Evolutionary conservation across 2,113 vertebrate species (phyloP).

Genomic region (Zosterops lateralis): DNA sequence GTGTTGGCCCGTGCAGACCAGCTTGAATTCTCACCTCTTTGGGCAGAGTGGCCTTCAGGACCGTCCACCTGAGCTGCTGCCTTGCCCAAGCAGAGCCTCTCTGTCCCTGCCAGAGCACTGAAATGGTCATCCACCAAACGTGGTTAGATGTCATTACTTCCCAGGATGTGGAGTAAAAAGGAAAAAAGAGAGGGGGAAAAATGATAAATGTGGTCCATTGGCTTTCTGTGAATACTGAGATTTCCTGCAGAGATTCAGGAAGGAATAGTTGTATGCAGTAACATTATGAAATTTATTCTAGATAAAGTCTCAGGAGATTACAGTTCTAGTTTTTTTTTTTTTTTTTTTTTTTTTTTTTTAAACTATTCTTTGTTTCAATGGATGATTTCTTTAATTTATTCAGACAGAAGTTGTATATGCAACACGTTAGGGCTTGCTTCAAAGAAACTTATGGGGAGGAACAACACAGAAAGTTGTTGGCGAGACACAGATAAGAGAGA

Average conservation of each 20-base stretch:
- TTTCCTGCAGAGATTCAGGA: neutral
- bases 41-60: neutral
- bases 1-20: accelerated
- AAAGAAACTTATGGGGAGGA: neutral
- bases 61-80: accelerated
- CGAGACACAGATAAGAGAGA: neutral
- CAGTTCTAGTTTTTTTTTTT: neutral
- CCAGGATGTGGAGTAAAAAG: accelerated
- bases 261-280: neutral
- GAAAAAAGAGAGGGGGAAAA: accelerated
- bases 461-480: neutral
- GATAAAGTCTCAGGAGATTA: neutral
- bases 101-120: neutral
- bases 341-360: neutral
- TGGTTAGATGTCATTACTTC: neutral
- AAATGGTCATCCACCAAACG: accelerated
- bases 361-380: neutral
- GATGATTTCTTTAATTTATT: neutral
- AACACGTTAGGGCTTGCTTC: neutral
- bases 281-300: neutral
- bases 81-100: neutral
- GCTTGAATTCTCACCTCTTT: accelerated
- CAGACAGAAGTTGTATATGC: neutral
- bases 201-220: neutral
- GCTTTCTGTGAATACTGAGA: neutral